phyloP scores from a whole-genome alignment of 2,113 vertebrate genomes.

The Leptodactylus fuscus region DNA sequence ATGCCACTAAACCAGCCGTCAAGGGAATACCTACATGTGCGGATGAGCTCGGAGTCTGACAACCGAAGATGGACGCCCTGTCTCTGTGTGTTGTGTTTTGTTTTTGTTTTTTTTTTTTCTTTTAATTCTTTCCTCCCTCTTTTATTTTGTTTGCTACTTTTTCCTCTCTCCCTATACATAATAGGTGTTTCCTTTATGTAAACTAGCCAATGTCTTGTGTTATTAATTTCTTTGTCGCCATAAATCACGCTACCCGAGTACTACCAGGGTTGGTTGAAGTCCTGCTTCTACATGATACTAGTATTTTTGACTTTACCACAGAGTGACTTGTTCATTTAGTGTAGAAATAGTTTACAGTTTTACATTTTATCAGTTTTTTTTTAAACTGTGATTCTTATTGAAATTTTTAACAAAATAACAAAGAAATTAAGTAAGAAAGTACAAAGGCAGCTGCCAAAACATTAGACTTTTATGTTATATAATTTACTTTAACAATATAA shows the following conservation, averaged over 20 bases:
- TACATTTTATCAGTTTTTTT: background rate
- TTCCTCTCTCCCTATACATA: slow-evolving; percentile 11
- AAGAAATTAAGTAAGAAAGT: too few species aligned
- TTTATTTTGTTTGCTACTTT: slow-evolving; percentile 73
- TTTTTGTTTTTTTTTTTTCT: slow-evolving; percentile 78
- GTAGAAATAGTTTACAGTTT: background rate
- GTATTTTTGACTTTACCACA: background rate
- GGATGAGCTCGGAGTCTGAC: slow-evolving; percentile 90
- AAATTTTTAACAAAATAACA: too few species aligned
- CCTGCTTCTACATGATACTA: background rate
- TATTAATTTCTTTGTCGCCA: slow-evolving; percentile 1
- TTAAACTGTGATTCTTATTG: background rate
- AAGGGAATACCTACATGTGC: slow-evolving; percentile 96
- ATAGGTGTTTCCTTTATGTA: slow-evolving; percentile 16
- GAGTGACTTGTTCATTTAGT: background rate
- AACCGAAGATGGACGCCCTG: slow-evolving; percentile 88
- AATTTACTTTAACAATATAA: too few species aligned
- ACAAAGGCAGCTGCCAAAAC: too few species aligned
- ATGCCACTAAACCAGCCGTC: slow-evolving; percentile 98
- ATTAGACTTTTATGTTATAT: background rate
- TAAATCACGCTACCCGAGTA: background rate
- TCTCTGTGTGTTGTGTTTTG: slow-evolving; percentile 90
- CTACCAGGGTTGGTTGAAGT: background rate
- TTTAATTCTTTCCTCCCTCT: slow-evolving; percentile 73
- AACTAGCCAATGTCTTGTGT: slow-evolving; percentile 18